Conservation (phyloP, 2,888 invertebrate genomes). For the Phytoseiulus persimilis region DNA sequence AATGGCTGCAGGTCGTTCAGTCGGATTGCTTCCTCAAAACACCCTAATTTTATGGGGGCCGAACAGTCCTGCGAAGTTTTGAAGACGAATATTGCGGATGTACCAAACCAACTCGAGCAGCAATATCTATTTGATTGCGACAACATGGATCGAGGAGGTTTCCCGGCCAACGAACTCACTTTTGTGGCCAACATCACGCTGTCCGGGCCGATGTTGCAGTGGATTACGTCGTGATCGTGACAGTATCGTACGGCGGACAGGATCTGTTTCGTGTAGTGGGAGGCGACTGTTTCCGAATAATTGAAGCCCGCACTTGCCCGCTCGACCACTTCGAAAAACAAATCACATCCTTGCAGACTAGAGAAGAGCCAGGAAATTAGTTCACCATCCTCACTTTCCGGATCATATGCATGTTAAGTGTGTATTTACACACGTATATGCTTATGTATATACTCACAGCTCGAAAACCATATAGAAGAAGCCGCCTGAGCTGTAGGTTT, state of each 20-base stretch:
- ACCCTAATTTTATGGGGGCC: slow-evolving; percentile 93
- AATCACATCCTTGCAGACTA: slow-evolving; percentile 96
- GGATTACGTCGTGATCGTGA: slow-evolving; percentile 94
- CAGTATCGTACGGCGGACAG: slow-evolving; percentile 93
- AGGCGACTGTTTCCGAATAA: slow-evolving; percentile 97
- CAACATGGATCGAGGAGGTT: too few species aligned
- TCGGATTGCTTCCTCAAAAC: slow-evolving; percentile 92
- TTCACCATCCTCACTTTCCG: too few species aligned
- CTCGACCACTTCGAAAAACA: slow-evolving; percentile 94
- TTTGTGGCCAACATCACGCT: slow-evolving; percentile 88
- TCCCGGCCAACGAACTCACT: too few species aligned
- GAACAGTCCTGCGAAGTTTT: slow-evolving; percentile 66
- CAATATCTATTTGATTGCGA: too few species aligned
- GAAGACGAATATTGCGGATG: not conserved
- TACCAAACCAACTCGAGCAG: not conserved
- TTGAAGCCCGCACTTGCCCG: slow-evolving; percentile 93
- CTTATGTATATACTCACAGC: slow-evolving; percentile 92
- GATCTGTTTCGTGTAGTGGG: slow-evolving; percentile 99
- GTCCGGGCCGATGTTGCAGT: slow-evolving; percentile 93
- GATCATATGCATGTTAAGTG: too few species aligned
- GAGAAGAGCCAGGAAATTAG: slow-evolving; percentile 50
- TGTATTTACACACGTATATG: too few species aligned
- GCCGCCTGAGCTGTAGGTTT: slow-evolving; percentile 96
- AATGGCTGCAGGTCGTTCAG: slow-evolving; percentile 53
- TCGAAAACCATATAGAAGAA: slow-evolving; percentile 99